Percentiles rank a stretch among this genome's conserved stretches.
Evolutionary conservation across 2,113 vertebrate species (phyloP).

Genomic region (Dolichallabes microphthalmus): DNA sequence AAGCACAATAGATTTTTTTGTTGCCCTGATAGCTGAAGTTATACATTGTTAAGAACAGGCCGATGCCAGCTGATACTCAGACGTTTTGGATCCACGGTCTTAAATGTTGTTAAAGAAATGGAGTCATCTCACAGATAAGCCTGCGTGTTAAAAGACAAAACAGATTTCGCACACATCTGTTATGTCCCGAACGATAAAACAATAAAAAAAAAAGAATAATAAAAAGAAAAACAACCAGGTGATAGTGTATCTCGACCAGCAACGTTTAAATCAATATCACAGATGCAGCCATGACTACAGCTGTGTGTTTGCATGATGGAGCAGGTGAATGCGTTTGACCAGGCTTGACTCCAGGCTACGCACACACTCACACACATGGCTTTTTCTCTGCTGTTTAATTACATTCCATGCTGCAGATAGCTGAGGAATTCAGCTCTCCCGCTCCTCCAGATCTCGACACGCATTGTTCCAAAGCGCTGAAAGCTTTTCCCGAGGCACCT

Average conservation of each 20-base stretch:
- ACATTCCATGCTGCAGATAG: slow-evolving; percentile 73
- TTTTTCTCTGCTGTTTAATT: slow-evolving; percentile 63
- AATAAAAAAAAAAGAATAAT: background rate
- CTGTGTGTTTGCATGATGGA: slow-evolving; percentile 33
- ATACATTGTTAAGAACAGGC: slow-evolving; percentile 22
- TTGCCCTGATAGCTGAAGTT: background rate
- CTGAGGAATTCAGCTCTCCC: slow-evolving; percentile 65
- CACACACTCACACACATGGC: slow-evolving; percentile 44
- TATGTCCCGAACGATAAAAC: slow-evolving; percentile 2
- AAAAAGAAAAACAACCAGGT: background rate
- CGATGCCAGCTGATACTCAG: slow-evolving; percentile 12
- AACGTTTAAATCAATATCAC: slow-evolving; percentile 22
- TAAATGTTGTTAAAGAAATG: slow-evolving; percentile 14
- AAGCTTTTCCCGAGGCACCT: slow-evolving; percentile 52
- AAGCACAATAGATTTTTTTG: slow-evolving; percentile 37
- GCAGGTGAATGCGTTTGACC: slow-evolving; percentile 44
- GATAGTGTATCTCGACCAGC: background rate
- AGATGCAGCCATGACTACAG: slow-evolving; percentile 28
- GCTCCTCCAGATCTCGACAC: slow-evolving; percentile 49
- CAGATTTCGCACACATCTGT: slow-evolving; percentile 11
- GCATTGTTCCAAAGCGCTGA: slow-evolving; percentile 62
- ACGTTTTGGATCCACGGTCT: slow-evolving; percentile 8
- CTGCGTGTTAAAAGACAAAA: slow-evolving; percentile 15
- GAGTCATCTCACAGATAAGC: slow-evolving; percentile 20
- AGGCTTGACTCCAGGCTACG: slow-evolving; percentile 34